Conservation (phyloP, 2,888 invertebrate species). For the Drosophila neonasuta region DNA sequence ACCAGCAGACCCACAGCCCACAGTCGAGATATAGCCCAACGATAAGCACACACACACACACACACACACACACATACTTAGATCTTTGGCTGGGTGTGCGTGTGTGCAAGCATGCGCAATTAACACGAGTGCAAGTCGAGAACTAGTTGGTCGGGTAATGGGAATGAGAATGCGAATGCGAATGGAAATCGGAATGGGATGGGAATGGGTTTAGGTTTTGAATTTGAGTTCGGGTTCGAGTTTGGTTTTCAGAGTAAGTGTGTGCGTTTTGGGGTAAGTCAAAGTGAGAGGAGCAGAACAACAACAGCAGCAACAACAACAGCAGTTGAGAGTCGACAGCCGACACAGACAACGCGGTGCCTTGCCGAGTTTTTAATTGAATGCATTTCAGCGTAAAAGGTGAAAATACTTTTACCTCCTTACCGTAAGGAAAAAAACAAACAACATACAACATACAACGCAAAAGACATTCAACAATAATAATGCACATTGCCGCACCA, state of each 20-base stretch:
- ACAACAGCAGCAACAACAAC: slow-evolving; percentile 15
- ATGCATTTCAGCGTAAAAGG: slow-evolving; percentile 74
- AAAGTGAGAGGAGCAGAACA: slow-evolving; percentile 29
- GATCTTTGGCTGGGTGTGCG: slow-evolving; percentile 8
- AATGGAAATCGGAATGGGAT: no score
- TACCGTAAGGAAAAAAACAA: slow-evolving; percentile 24
- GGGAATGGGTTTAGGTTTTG: slow-evolving; percentile 4
- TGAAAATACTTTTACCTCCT: slow-evolving; percentile 63
- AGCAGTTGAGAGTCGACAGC: not conserved
- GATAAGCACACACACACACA: slow-evolving; percentile 42
- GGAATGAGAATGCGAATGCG: slow-evolving; percentile 15
- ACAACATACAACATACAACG: slow-evolving; percentile 9
- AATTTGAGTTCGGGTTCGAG: slow-evolving; percentile 10
- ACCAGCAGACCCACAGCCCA: slow-evolving; percentile 29
- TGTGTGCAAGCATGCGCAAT: slow-evolving; percentile 65
- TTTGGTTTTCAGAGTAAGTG: slow-evolving; percentile 3
- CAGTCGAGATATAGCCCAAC: slow-evolving; percentile 36
- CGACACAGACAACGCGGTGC: slow-evolving; percentile 49
- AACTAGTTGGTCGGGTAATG: slow-evolving; percentile 46
- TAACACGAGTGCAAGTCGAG: slow-evolving; percentile 50
- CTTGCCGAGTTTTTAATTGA: slow-evolving; percentile 71
- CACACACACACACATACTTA: slow-evolving; percentile 20
- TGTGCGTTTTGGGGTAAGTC: slow-evolving; percentile 17
- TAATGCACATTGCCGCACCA: slow-evolving; percentile 9
- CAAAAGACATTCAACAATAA: slow-evolving; percentile 3